Conservation (phyloP, 2,888 invertebrate genomes). For the Hypolimnas misippus region DNA sequence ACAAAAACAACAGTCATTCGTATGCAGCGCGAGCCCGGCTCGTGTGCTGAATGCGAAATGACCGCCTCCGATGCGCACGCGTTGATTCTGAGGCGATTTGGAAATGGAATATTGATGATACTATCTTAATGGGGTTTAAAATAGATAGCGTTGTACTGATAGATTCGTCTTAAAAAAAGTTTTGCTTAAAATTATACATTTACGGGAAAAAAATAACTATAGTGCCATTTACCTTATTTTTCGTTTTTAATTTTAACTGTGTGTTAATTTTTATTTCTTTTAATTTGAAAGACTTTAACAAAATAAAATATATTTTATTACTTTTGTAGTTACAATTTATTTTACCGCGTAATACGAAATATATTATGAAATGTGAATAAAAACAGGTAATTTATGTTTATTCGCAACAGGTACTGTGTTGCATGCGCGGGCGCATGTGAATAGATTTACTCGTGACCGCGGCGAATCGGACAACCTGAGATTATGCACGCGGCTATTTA, state of each 20-base stretch:
- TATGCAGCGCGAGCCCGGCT: conserved; percentile 40
- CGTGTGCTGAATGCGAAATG: conserved; percentile 25
- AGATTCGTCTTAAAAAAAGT: too few species aligned
- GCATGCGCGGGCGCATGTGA: conserved; percentile 39
- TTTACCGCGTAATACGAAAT: too few species aligned
- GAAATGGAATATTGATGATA: neutral
- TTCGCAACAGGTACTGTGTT: conserved; percentile 14
- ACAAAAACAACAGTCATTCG: conserved; percentile 40
- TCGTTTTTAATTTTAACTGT: too few species aligned
- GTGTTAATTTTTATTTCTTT: too few species aligned
- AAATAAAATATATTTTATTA: too few species aligned
- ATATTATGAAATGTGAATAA: too few species aligned
- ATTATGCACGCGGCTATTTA: conserved; percentile 30
- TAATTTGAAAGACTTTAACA: too few species aligned
- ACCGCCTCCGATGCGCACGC: conserved; percentile 33
- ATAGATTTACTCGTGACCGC: conserved; percentile 35
- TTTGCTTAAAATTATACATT: too few species aligned
- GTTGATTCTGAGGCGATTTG: conserved; percentile 31
- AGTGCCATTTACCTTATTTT: too few species aligned
- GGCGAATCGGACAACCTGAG: conserved; percentile 25
- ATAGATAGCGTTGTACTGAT: too few species aligned
- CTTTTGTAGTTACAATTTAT: too few species aligned
- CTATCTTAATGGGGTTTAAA: neutral
- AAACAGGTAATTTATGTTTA: neutral
- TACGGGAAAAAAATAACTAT: too few species aligned